Evolutionary conservation across 1,140 invertebrate species (phyloP), one percentile per base, ranked within the genome.

Genomic region (Drusus annulatus): DNA sequence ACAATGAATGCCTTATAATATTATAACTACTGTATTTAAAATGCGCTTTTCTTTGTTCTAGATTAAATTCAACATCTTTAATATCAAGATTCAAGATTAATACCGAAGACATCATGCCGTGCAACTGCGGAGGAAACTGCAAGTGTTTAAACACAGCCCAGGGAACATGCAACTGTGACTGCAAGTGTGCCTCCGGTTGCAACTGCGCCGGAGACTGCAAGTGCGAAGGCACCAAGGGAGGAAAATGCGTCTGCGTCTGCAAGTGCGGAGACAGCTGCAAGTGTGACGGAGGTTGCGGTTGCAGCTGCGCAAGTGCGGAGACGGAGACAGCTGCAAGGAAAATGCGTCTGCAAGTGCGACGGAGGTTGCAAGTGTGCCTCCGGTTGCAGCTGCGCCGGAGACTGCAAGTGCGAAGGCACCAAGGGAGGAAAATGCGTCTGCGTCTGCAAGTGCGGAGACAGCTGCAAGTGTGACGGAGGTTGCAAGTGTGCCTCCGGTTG

Each of bases 331-430:
- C n/a, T n/a, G n/a, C n/a, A n/a, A n/a, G n/a, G n/a, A n/a, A n/a
- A n/a, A n/a, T n/a, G n/a, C n/a, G n/a, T n/a, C 28, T 87, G 86
- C 82, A 85, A 85, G 81, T 87, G 87, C 81, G 71, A 83, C 1
- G 63, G 28, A 36, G 77, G 63, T 45, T 60, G 50, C 50, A 56
- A 76, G 13, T 80, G 79, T 71, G 52, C 68, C 16, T 56, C 60
- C 36, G 52, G 51, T 23, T 73, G 78, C 21, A 78, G 73, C n/a
- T 82, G 81, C 63, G 3, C 1, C 7, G 80, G 78, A 54, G 68
- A 19, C 52, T 80, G 78, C 58, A 83, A 82, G 54, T 82, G 77
- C 36, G 82, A 84, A 19, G 28, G 58, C 56, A 77, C 84, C n/a
- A n/a, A n/a, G n/a, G n/a, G n/a, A n/a, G n/a, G n/a, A n/a, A n/a